Conservation (phyloP, 2,113 vertebrate genomes). For the Sakesphorus luctuosus region DNA sequence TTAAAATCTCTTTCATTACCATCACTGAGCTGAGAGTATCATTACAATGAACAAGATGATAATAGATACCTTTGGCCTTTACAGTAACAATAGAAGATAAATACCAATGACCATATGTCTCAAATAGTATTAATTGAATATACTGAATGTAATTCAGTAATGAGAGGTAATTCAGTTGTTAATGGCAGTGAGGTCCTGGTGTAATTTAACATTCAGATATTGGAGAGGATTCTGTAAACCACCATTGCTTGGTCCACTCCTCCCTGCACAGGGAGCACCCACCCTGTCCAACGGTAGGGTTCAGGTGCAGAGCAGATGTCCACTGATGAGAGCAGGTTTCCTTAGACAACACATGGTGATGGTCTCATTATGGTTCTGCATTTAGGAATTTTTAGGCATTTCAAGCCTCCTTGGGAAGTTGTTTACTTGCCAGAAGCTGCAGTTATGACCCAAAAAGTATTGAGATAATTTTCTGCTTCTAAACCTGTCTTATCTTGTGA, state of each 20-base stretch:
- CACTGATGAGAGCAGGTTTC: neutral
- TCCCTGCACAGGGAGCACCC: neutral
- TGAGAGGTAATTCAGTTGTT: neutral
- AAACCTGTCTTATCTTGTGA: neutral
- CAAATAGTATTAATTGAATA: neutral
- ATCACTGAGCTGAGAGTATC: neutral
- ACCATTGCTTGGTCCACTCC: neutral
- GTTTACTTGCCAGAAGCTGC: neutral
- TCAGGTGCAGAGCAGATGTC: neutral
- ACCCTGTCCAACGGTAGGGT: neutral
- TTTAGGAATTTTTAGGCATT: neutral
- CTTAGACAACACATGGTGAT: neutral
- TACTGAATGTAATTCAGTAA: neutral
- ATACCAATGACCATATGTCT: neutral
- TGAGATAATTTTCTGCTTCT: neutral
- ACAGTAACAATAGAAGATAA: neutral
- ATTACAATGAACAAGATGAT: neutral
- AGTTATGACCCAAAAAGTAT: neutral
- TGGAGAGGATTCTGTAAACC: neutral
- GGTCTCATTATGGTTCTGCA: neutral
- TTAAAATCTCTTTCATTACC: slow-evolving; percentile 5
- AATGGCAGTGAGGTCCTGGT: neutral
- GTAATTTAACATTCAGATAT: neutral
- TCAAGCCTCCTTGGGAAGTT: neutral
- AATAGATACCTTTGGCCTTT: neutral